Evolutionary conservation across 2,113 vertebrate genomes (phyloP).

Genomic region (Odobenus rosmarus): DNA sequence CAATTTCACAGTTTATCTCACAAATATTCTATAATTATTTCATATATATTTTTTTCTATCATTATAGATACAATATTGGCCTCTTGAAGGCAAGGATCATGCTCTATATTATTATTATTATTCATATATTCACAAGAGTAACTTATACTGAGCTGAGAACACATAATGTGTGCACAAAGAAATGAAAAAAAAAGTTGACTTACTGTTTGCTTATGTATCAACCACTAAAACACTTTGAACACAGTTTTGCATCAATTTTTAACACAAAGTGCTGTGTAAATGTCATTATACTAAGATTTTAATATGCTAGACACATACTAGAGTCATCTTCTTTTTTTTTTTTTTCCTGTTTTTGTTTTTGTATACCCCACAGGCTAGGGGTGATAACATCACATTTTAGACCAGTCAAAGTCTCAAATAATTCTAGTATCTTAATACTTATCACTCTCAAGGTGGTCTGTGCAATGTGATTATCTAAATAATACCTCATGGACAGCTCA

Average conservation of each 20-base stretch:
- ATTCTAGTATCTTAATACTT: background rate
- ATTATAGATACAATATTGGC: background rate
- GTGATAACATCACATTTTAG: background rate
- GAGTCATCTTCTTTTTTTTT: background rate
- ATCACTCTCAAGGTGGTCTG: background rate
- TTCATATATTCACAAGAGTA: conserved; percentile 12
- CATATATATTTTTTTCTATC: background rate
- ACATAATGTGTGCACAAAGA: background rate
- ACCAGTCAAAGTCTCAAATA: background rate
- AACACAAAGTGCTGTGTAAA: background rate
- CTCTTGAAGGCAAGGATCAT: conserved; percentile 50
- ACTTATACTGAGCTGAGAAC: background rate
- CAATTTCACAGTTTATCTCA: conserved; percentile 44
- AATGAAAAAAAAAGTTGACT: background rate
- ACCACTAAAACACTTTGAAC: background rate
- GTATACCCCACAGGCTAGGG: background rate
- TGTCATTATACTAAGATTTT: background rate
- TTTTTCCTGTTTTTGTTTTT: background rate
- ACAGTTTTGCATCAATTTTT: background rate
- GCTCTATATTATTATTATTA: background rate
- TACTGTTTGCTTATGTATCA: background rate
- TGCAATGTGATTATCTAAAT: background rate
- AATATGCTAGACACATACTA: background rate
- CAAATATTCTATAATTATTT: conserved; percentile 45
- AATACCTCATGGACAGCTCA: background rate